These are phyloP conservation scores for Hyla sarda DNA, from an alignment of 2,113 vertebrate genomes.

Conservation along the genomic window DNA sequence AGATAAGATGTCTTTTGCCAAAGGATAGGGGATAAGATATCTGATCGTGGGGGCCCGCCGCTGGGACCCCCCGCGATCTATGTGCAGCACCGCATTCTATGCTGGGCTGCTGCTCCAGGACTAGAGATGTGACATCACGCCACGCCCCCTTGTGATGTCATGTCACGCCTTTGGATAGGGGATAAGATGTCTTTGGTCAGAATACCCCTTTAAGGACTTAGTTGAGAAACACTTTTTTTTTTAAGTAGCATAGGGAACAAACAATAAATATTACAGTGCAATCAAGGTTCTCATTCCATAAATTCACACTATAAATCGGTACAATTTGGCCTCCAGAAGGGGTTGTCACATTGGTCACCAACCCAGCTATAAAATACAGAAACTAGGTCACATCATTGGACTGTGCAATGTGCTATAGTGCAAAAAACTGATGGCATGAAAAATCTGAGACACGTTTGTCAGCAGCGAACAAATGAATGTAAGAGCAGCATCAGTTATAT, in stretches of 20 bases:
- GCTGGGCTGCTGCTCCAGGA: too few relatives aligned
- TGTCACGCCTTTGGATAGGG: too few relatives aligned
- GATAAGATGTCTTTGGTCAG: too few relatives aligned
- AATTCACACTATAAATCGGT: not conserved
- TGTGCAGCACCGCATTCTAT: too few relatives aligned
- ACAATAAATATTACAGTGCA: not conserved
- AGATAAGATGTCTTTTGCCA: too few relatives aligned
- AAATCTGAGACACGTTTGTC: not conserved
- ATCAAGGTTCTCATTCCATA: not conserved
- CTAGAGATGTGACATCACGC: too few relatives aligned
- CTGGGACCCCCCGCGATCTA: too few relatives aligned
- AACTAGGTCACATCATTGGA: not conserved
- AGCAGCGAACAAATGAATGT: slow-evolving; percentile 8
- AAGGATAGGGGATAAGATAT: too few relatives aligned
- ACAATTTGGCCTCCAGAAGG: not conserved
- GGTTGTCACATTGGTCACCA: not conserved
- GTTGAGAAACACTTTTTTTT: too few relatives aligned
- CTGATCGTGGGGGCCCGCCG: too few relatives aligned
- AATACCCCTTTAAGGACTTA: too few relatives aligned
- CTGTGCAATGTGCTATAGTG: not conserved
- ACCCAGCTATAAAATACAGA: not conserved
- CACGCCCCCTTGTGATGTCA: too few relatives aligned
- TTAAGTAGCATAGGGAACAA: not conserved
- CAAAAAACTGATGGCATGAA: not conserved
- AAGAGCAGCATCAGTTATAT: slow-evolving; percentile 7